Base-by-base conservation (phyloP, 2,113 vertebrate genomes). In the Anser cygnoides region DNA sequence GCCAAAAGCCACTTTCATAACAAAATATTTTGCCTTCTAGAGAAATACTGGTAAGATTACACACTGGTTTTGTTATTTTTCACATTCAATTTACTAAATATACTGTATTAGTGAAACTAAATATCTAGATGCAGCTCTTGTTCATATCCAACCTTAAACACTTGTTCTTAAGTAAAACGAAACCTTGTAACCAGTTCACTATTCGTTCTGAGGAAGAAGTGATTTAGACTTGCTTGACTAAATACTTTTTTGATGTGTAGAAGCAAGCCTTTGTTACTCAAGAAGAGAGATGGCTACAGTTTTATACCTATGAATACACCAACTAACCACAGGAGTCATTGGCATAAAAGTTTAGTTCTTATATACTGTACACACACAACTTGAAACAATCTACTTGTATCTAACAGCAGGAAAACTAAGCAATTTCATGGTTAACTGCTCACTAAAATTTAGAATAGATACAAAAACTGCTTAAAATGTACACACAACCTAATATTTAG, bases 371-470 rank as follows among this genome's bases (percentile, higher is more conserved):
- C 92, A 96, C 92, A 95, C 87, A 96, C 88, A 96, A 97, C 97
- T 95, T 26, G 37, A 96, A 97, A 97, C 97, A 61, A 96, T 95
- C 96, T 92, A 97, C 95, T 95, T 80, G 93, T 89, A 97, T 92
- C 97, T 97, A 98, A 97, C 75, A 96, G 96, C 96, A 97, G 95
- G 75, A 96, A 97, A 97, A 97, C 87, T 94, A 98, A 96, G 96
- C 93, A 96, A 94, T 85, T 82, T 92, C 75, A 97, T 92, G 95
- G 88, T 97, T 95, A 97, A 97, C 89, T 95, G 94, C 85, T 96
- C 94, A 96, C 97, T 97, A 96, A 96, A 97, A 92, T 82, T 97
- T 87, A 96, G 90, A 95, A 84, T 94, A 97, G 98, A 96, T 97
- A 97, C 70, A 95, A 57, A 96, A 96, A 97, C 90, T 96, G 97